Evolutionary conservation across 2,888 invertebrate genomes (phyloP).

Genomic region (Eupithecia subfuscata): DNA sequence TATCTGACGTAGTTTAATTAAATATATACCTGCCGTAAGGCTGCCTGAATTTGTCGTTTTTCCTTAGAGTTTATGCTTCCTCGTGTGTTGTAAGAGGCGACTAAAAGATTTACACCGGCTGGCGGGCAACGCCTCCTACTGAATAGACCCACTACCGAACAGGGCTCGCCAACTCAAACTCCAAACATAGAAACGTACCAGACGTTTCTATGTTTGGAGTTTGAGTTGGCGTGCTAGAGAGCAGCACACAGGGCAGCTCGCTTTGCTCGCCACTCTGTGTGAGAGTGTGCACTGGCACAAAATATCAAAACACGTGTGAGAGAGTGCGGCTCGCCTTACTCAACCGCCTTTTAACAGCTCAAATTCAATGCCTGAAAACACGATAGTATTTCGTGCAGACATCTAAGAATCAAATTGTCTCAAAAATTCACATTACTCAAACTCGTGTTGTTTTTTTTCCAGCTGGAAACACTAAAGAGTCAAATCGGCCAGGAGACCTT

Average conservation of each 20-base stretch:
- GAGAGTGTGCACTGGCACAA: too few relatives aligned
- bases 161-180: too few relatives aligned
- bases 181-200: too few relatives aligned
- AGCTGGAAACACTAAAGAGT: slow-evolving; percentile 88
- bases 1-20: neutral
- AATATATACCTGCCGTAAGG: neutral
- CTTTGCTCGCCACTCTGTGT: too few relatives aligned
- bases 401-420: neutral
- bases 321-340: neutral
- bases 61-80: neutral
- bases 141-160: too few relatives aligned
- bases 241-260: too few relatives aligned
- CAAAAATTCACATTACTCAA: neutral
- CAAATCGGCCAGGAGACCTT: slow-evolving; percentile 91
- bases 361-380: neutral
- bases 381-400: neutral
- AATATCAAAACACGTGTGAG: neutral
- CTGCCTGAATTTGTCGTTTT: neutral
- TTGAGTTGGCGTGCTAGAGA: too few relatives aligned
- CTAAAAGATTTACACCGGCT: neutral
- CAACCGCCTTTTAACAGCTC: neutral
- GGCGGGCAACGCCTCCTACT: neutral
- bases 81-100: neutral
- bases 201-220: too few relatives aligned
- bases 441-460: slow-evolving; percentile 38